These are phyloP conservation scores for Solenodon paradoxus DNA, from an alignment of 2,113 vertebrate genomes.

Conservation along the genomic window DNA sequence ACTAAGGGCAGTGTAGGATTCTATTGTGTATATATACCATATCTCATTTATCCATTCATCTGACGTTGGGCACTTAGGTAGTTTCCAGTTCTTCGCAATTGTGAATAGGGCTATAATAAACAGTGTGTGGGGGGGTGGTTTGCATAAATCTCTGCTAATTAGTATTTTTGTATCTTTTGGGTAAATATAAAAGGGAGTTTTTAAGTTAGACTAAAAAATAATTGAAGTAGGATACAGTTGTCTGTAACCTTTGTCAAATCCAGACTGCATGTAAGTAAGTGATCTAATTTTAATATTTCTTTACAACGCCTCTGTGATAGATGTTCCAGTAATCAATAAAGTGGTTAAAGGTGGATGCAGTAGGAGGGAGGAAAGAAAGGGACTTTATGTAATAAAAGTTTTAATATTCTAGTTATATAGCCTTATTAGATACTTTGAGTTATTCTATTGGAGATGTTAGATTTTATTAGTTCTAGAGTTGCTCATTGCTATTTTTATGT, in stretches of 20 bases:
- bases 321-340: neutral
- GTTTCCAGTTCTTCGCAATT: no score
- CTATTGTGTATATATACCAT: no score
- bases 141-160: no score
- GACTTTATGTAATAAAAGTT: neutral
- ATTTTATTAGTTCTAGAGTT: conserved; percentile 1
- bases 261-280: neutral
- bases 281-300: conserved; percentile 30
- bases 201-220: neutral
- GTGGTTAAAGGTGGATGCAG: neutral
- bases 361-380: neutral
- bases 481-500: neutral
- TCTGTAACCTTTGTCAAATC: neutral
- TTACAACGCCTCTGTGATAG: neutral
- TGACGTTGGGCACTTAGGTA: no score
- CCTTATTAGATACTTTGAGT: neutral
- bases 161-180: no score
- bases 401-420: neutral
- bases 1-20: no score
- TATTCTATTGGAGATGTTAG: neutral
- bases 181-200: neutral
- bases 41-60: no score
- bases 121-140: no score
- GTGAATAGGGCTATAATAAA: no score
- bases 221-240: neutral